Evolutionary conservation across 2,888 invertebrate species (phyloP).

Genomic region (Clostera curtula): DNA sequence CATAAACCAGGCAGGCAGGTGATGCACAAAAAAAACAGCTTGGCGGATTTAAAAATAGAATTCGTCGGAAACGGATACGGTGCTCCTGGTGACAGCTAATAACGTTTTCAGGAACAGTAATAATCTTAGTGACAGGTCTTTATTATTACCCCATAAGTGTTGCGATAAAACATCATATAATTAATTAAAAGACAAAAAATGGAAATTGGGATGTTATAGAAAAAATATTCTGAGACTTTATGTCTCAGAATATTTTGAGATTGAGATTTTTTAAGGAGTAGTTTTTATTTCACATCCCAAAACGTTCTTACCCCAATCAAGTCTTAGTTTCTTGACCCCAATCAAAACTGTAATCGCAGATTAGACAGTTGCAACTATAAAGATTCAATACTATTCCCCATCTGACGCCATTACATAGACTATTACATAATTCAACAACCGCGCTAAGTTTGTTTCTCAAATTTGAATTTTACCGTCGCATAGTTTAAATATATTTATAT

Average conservation of each 20-base stretch:
- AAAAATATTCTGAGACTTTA: conserved; percentile 4
- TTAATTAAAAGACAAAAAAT: not conserved
- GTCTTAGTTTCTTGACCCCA: no score
- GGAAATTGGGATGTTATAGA: conserved; percentile 16
- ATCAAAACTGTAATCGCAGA: no score
- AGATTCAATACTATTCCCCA: no score
- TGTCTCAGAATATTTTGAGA: no score
- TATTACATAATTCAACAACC: no score
- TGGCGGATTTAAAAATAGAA: conserved; percentile 68
- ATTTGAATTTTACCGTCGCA: conserved; percentile 58
- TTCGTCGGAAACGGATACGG: conserved; percentile 67
- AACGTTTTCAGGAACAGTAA: conserved; percentile 57
- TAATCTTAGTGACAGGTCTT: conserved; percentile 66
- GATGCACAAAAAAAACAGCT: conserved; percentile 25
- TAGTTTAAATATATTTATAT: conserved; percentile 58
- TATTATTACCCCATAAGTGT: conserved; percentile 22
- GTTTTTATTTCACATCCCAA: no score
- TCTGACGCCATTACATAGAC: no score
- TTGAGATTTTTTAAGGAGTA: no score
- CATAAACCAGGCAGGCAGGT: conserved; percentile 61
- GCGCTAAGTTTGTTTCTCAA: conserved; percentile 47
- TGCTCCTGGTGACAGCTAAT: conserved; percentile 69
- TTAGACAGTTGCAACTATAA: no score
- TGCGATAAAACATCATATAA: no score
- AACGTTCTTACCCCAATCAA: no score